Base-by-base conservation (phyloP, 1,140 invertebrate species). In the Zaprionus africanus region DNA sequence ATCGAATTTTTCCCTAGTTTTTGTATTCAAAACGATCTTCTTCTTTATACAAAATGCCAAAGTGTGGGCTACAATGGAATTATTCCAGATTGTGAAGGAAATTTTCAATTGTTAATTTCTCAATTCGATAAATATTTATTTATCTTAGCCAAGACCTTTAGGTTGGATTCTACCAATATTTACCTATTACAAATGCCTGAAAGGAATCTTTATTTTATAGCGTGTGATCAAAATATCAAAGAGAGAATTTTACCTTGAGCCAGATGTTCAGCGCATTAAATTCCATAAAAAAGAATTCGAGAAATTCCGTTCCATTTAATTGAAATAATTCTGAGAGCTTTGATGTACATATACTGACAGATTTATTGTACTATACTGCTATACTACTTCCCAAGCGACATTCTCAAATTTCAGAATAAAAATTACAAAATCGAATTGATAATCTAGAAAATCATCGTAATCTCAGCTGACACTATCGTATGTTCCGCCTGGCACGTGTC, bases 11-110 rank as follows among this genome's bases (percentile, higher is more conserved):
- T 26, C 26, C 26, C 54, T 41, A 51, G 41, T 51, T 68, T 41
- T 71, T 64, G 34, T 43, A 24, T 75, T 51, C 17, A 22, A 38
- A 75, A 57, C 60, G 19, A 59, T 57, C 56, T n/a, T 46, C 17
- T 46, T 24, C 46, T 51, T 5, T 51, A 24, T 24, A 51, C 12
- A 51, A 24, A 22, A 24, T 51, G 9, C 19, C 7, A 51, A 24
- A 12, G 46, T 51, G 19, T 51, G 46, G 12, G 46, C 41, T n/a
- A 46, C 17, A 46, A 17, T 51, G 1, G 4, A 12, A 51, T 51
- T 51, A 22, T 51, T 51, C 11, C 46, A 51, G 46, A 56, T n/a
- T 56, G 71, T 43, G 12, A 53, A 26, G 1, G 66, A 43, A 59
- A 60, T 38, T 59, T 46, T 56, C 15, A 46, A 61, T 62, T 22